Evolutionary conservation across 2,888 invertebrate species (phyloP).

Genomic region (Altica lythri): DNA sequence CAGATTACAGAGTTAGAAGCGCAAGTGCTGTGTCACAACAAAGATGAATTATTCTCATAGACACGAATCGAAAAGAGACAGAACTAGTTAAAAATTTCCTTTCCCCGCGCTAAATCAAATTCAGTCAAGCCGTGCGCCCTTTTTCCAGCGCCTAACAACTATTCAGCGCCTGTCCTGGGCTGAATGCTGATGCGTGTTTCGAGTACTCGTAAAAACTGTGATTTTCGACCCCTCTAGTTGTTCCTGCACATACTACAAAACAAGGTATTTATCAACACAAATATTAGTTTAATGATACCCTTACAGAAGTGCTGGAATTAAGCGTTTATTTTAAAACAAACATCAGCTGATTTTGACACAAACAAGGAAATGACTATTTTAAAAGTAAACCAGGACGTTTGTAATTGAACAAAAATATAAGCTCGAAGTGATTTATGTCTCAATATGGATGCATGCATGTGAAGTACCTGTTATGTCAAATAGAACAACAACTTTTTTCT

Average conservation of each 20-base stretch:
- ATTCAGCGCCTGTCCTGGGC: constrained; percentile 49
- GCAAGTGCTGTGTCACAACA: constrained; percentile 17
- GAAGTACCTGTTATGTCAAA: constrained; percentile 13
- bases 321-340: constrained; percentile 7
- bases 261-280: constrained; percentile 35
- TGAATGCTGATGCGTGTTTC: constrained; percentile 48
- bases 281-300: not conserved
- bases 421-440: not conserved
- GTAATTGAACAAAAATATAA: too few relatives aligned
- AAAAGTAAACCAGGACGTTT: too few relatives aligned
- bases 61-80: constrained; percentile 11
- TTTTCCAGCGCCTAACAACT: constrained; percentile 22
- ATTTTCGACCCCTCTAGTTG: constrained; percentile 48
- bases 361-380: constrained; percentile 1
- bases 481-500: too few relatives aligned
- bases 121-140: constrained; percentile 32
- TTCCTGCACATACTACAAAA: constrained; percentile 27
- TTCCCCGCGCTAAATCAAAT: constrained; percentile 8
- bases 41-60: not conserved
- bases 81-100: not conserved
- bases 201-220: constrained; percentile 39
- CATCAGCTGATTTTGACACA: constrained; percentile 34
- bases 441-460: not conserved
- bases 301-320: not conserved
- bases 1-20: constrained; percentile 16